phyloP scores from a whole-genome alignment of 2,113 vertebrate genomes.

The Naja naja region DNA sequence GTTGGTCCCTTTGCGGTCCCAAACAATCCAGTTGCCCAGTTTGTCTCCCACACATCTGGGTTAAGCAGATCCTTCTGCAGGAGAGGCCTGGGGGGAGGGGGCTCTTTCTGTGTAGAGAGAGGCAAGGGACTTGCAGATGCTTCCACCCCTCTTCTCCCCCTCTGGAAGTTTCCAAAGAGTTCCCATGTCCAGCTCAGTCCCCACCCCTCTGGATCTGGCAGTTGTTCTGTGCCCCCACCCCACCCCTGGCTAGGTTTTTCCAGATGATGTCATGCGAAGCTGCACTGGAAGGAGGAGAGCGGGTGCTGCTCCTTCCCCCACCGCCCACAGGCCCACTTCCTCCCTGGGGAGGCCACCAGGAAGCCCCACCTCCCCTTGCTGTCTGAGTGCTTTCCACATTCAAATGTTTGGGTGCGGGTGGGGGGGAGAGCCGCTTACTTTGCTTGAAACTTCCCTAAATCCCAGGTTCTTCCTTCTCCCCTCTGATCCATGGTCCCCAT shows the following conservation, averaged over 20 bases:
- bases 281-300: not conserved
- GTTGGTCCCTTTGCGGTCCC: not conserved
- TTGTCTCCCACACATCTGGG: not conserved
- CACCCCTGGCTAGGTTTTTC: not conserved
- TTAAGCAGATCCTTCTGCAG: not conserved
- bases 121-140: not conserved
- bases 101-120: not conserved
- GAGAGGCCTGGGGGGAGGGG: not conserved
- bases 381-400: not conserved
- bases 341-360: not conserved
- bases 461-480: not conserved
- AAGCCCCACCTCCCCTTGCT: not conserved
- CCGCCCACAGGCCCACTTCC: not conserved
- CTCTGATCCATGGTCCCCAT: not conserved
- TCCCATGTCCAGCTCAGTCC: not conserved
- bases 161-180: not conserved
- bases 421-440: not conserved
- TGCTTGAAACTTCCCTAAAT: not conserved
- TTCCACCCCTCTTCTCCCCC: too few relatives aligned
- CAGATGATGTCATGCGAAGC: slow-evolving; percentile 19
- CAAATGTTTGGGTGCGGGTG: not conserved
- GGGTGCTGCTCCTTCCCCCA: not conserved
- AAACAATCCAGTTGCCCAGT: not conserved
- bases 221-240: not conserved
- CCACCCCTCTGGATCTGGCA: not conserved